phyloP scores from a whole-genome alignment of 2,797 vertebrate genomes.

The Pteropus rufus region DNA sequence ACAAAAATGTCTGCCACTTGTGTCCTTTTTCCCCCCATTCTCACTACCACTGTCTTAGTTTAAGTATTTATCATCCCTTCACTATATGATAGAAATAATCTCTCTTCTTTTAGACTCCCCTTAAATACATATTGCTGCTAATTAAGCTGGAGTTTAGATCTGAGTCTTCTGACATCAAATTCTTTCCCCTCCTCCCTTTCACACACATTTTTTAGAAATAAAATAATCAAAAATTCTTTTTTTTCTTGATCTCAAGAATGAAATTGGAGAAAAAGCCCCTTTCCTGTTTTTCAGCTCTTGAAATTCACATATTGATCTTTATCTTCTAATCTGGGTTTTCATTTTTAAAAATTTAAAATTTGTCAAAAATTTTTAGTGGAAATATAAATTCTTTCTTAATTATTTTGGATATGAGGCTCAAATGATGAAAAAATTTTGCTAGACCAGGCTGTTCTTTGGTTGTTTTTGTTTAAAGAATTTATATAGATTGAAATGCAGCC shows the following conservation, averaged over 20 bases:
- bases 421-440: slow-evolving; percentile 63
- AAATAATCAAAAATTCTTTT: neutral
- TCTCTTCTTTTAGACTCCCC: neutral
- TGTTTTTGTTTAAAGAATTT: slow-evolving; percentile 83
- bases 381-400: slow-evolving; percentile 52
- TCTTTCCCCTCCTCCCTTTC: neutral
- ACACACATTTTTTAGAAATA: slow-evolving; percentile 44
- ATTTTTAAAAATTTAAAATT: neutral
- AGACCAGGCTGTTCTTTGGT: slow-evolving; percentile 70
- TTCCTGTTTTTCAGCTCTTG: slow-evolving; percentile 5
- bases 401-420: slow-evolving; percentile 66
- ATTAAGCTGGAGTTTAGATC: neutral
- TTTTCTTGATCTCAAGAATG: slow-evolving; percentile 8
- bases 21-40: neutral
- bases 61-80: neutral
- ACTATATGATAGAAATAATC: neutral
- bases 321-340: slow-evolving; percentile 26
- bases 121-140: neutral
- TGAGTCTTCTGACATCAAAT: neutral
- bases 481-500: slow-evolving; percentile 82
- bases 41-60: neutral
- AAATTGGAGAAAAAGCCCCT: neutral
- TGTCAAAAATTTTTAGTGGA: neutral
- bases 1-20: neutral
- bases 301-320: neutral